Base-by-base conservation (phyloP, 2,113 vertebrate species). In the Bujurquina vittata region DNA sequence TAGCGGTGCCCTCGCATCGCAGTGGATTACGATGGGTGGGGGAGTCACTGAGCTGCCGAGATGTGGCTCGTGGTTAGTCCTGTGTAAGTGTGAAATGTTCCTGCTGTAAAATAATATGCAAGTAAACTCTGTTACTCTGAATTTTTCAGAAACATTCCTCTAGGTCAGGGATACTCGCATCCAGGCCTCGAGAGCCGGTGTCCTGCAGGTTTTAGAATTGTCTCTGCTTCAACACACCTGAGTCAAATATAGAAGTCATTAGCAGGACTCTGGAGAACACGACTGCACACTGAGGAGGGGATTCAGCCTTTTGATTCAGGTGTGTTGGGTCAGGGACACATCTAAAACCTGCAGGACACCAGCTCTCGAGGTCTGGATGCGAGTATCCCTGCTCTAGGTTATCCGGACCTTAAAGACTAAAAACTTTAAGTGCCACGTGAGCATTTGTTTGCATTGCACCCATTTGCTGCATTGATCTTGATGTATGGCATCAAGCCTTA, bases 1-100 rank as follows among this genome's bases (percentile, higher is more conserved):
- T 73, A 84, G 81, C 26, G 74, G 63, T 87, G 86, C 23, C 77
- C 46, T 84, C 37, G 29, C 56, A 84, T 84, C 79, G 85, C 77
- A 33, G 14, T 20, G 58, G 72, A 85, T 87, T 77, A 84, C 80
- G 73, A 79, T 12, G 80, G 56, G 31, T 57, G 67, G 84, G 58
- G 23, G 79, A 73, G 22, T 46, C 20, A 60, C 49, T 75, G 72
- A 43, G 20, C 33, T 46, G 75, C 55, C 37, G 8, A 4, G 23
- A 79, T 58, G 43, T 62, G 46, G 9, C 58, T 79, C 35, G 4
- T 22, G 73, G 60, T 67, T n/a, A 37, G 18, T 43, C 3, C 4
- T 43, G 20, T 7, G 2, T 59, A 23, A 35, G 7, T 61, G 31
- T 75, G 40, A 81, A 81, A 86, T 69, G 4, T 61, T 69, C 12